Conservation (phyloP, 2,113 vertebrate genomes). For the Macroglossus sobrinus region DNA sequence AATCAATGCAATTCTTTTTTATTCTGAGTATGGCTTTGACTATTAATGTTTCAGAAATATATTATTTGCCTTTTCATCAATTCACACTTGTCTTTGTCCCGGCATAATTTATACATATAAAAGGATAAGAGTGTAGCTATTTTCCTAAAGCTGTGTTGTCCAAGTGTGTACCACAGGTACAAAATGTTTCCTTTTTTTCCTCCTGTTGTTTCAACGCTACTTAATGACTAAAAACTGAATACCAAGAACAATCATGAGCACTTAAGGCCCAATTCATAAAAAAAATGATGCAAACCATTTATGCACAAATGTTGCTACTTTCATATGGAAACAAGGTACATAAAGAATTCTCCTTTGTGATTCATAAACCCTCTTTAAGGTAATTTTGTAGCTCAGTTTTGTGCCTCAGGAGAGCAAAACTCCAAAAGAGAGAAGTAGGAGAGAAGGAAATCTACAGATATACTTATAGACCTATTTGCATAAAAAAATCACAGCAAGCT, state of each 20-base stretch:
- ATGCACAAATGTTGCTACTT: conserved; percentile 86
- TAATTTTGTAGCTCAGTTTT: conserved; percentile 84
- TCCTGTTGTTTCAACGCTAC: conserved; percentile 88
- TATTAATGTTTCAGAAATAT: conserved; percentile 85
- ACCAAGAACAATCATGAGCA: conserved; percentile 85
- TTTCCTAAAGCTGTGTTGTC: conserved; percentile 83
- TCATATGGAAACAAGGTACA: conserved; percentile 88
- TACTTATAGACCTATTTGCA: conserved; percentile 69
- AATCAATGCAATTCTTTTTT: conserved; percentile 73
- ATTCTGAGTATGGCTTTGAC: conserved; percentile 69
- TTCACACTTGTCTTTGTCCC: conserved; percentile 81
- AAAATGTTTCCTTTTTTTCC: conserved; percentile 85
- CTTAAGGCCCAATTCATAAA: conserved; percentile 86
- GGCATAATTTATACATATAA: conserved; percentile 82
- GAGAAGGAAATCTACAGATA: conserved; percentile 70
- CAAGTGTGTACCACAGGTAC: conserved; percentile 85
- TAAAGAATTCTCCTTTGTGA: conserved; percentile 85
- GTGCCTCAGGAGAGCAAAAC: conserved; percentile 78
- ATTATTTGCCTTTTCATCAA: conserved; percentile 84
- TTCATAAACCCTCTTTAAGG: conserved; percentile 83
- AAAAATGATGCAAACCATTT: conserved; percentile 83
- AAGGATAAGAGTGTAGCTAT: conserved; percentile 82
- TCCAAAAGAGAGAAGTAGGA: conserved; percentile 70
- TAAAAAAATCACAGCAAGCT: conserved; percentile 55
- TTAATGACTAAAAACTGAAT: conserved; percentile 88